phyloP scores from a whole-genome alignment of 2,888 invertebrate genomes.

The Eumerus sabulonum region DNA sequence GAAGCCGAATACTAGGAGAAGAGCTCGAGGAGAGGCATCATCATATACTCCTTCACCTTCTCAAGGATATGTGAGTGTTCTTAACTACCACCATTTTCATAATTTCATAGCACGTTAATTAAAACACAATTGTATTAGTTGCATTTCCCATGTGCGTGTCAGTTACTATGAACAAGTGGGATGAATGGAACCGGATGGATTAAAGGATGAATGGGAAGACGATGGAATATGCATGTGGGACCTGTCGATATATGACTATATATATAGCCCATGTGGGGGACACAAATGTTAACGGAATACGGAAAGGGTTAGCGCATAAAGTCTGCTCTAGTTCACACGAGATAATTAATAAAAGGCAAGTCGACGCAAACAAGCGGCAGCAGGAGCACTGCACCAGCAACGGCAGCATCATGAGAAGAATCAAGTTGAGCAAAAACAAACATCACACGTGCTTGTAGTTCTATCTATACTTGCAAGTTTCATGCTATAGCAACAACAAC shows the following conservation, averaged over 20 bases:
- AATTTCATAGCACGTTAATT: constrained; percentile 67
- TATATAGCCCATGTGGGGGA: constrained; percentile 48
- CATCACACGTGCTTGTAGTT: constrained; percentile 12
- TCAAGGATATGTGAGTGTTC: constrained; percentile 65
- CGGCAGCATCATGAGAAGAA: constrained; percentile 12
- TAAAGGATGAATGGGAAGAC: no score
- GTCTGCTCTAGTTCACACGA: constrained; percentile 68
- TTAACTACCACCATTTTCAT: constrained; percentile 61
- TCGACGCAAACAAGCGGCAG: constrained; percentile 53
- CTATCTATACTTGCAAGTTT: constrained; percentile 34
- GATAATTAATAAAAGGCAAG: constrained; percentile 69
- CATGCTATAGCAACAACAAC: constrained; percentile 39
- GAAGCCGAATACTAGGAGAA: no score
- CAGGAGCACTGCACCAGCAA: background rate
- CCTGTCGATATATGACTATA: constrained; percentile 35
- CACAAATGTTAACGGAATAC: constrained; percentile 46
- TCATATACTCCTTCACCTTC: constrained; percentile 54
- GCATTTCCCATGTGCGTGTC: constrained; percentile 54
- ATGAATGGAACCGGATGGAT: background rate
- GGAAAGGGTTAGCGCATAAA: constrained; percentile 65
- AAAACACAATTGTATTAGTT: constrained; percentile 65
- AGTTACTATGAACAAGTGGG: background rate
- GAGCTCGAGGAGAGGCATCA: background rate
- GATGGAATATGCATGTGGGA: background rate
- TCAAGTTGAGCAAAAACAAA: constrained; percentile 59